phyloP scores from a whole-genome alignment of 2,797 vertebrate genomes.

The Vultur gryphus region DNA sequence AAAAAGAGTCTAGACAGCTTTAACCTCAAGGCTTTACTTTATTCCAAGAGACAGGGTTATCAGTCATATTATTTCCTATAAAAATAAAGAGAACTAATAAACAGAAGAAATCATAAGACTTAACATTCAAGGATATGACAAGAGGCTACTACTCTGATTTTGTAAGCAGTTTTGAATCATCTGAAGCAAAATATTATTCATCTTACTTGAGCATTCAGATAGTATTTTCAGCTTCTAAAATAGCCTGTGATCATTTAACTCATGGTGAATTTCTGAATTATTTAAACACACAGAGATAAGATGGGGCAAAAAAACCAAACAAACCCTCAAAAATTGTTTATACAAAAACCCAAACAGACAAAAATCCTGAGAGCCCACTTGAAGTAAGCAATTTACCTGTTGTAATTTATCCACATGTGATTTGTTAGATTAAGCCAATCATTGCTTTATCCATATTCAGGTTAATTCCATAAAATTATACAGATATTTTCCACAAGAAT shows the following conservation, averaged over 20 bases:
- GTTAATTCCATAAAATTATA: not conserved
- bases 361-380: not conserved
- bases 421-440: not conserved
- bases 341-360: not conserved
- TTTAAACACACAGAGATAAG: not conserved
- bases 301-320: not conserved
- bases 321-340: not conserved
- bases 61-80: conserved; percentile 67
- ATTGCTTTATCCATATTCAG: not conserved
- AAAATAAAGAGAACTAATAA: conserved; percentile 36
- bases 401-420: not conserved
- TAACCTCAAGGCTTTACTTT: conserved; percentile 80
- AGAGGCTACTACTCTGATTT: not conserved
- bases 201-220: not conserved
- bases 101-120: conserved; percentile 1
- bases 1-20: conserved; percentile 80
- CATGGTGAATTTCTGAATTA: not conserved
- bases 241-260: not conserved
- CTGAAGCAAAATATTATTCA: not conserved
- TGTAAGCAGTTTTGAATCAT: not conserved
- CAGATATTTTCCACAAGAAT: not conserved
- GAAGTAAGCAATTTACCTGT: not conserved
- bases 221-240: not conserved
- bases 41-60: conserved; percentile 79
- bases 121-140: conserved; percentile 53